Base-by-base conservation (phyloP, 2,888 invertebrate genomes). In the Poecilus cupreus region DNA sequence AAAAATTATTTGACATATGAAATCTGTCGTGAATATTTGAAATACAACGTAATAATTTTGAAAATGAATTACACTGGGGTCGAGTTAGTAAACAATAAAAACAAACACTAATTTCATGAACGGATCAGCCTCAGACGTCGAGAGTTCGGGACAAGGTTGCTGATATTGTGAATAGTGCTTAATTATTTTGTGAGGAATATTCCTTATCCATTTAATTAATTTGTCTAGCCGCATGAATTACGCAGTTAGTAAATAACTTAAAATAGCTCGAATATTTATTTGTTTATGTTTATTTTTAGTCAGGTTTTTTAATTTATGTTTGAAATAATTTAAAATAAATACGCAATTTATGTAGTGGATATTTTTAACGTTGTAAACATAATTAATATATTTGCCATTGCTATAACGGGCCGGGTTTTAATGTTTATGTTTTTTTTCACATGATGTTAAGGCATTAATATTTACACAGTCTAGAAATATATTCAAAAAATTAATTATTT, bases 101-200 rank as follows among this genome's bases (percentile, higher is more conserved):
- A 26, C 26, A 60, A 43, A 43, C n/a, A 43, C 32, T 11, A 26
- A 60, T 26, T 60, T 60, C 20, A 22, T 26, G 22, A 26, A 13
- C 60, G 13, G 26, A n/a, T 60, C 13, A 22, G 22, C 1, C 0
- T 11, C 4, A 43, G 10, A 43, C n/a, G 26, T 26, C 13, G 11
- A 60, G n/a, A 26, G 60, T 13, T 24, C 22, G 26, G 13, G 13
- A n/a, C 5, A n/a, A n/a, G 60, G 60, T 1, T 13, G 60, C 60
- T 60, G 60, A 60, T 26, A 43, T 60, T 60, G 57, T 20, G 57
- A 5, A 20, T 60, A 60, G 8, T 26, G 1, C 13, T 60, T 60
- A 60, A 26, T 60, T 26, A 60, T 26, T 24, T 60, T 60, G 26
- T 60, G 60, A 13, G 26, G 60, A 60, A 26, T 60, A 22, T 26